Evolutionary conservation across 1,140 invertebrate species (phyloP).

Genomic region (Carposina sasakii): DNA sequence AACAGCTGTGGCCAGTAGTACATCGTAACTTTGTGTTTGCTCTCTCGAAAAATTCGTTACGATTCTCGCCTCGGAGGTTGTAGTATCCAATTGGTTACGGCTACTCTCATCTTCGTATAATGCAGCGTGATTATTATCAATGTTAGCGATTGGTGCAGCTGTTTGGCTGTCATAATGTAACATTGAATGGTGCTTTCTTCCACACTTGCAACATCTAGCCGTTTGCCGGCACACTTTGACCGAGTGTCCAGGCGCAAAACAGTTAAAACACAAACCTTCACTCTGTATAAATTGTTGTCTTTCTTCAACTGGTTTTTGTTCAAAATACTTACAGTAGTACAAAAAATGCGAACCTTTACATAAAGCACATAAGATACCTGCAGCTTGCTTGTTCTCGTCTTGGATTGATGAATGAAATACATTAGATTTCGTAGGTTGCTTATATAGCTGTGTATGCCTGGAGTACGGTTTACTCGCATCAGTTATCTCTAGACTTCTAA

Average conservation of each 20-base stretch:
- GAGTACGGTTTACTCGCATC: conserved; percentile 3
- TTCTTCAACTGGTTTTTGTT: conserved; percentile 6
- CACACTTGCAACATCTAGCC: conserved; percentile 13
- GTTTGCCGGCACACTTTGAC: conserved; percentile 9
- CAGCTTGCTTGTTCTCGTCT: too few species aligned
- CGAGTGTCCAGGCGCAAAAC: conserved; percentile 16
- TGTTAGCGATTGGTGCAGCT: too few species aligned
- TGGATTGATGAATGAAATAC: too few species aligned
- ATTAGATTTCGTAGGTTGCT: too few species aligned
- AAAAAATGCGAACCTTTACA: conserved; percentile 13
- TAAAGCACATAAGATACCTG: too few species aligned
- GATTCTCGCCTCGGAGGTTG: too few species aligned
- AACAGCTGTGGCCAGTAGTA: too few species aligned
- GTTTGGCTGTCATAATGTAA: conserved; percentile 15
- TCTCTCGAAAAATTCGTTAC: too few species aligned
- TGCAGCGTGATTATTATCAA: too few species aligned
- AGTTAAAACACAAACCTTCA: conserved; percentile 20
- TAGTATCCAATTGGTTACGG: too few species aligned
- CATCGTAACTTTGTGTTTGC: too few species aligned
- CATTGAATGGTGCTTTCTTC: conserved; percentile 17
- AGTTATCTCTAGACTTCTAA: conserved; percentile 27
- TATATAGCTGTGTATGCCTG: neutral
- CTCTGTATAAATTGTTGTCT: conserved; percentile 21
- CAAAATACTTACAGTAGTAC: conserved; percentile 24
- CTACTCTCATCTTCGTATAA: too few species aligned